These are phyloP conservation scores for Pelecanus crispus DNA, from an alignment of 2,113 vertebrate species.

Conservation along the genomic window DNA sequence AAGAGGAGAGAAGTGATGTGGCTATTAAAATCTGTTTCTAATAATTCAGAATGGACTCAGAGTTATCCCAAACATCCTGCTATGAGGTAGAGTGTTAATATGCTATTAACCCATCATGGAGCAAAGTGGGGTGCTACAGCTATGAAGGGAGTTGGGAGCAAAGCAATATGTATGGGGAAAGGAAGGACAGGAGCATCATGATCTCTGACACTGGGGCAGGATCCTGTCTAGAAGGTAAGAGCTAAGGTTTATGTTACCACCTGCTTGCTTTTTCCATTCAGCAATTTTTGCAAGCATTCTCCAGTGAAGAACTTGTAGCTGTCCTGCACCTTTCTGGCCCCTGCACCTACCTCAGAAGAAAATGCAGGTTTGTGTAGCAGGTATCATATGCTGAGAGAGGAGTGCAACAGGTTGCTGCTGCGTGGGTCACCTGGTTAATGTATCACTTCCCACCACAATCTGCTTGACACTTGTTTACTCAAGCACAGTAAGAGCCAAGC, in stretches of 20 bases:
- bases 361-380: neutral
- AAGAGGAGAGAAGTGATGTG: neutral
- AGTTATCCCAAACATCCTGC: neutral
- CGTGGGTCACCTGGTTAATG: neutral
- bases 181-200: neutral
- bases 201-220: neutral
- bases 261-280: neutral
- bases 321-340: neutral
- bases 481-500: neutral
- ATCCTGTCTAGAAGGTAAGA: neutral
- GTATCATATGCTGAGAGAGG: neutral
- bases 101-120: neutral
- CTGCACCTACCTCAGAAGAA: neutral
- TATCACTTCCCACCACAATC: neutral
- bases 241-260: neutral
- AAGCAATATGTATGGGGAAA: fast-evolving
- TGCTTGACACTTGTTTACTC: neutral
- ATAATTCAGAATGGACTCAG: neutral
- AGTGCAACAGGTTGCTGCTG: neutral
- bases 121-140: neutral
- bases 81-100: neutral
- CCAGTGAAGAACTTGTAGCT: neutral
- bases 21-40: neutral
- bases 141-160: neutral
- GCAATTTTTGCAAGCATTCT: no score